Evolutionary conservation across 1,140 invertebrate species (phyloP), one percentile per base, ranked within the genome.

Genomic region (Heliothis subflexa): DNA sequence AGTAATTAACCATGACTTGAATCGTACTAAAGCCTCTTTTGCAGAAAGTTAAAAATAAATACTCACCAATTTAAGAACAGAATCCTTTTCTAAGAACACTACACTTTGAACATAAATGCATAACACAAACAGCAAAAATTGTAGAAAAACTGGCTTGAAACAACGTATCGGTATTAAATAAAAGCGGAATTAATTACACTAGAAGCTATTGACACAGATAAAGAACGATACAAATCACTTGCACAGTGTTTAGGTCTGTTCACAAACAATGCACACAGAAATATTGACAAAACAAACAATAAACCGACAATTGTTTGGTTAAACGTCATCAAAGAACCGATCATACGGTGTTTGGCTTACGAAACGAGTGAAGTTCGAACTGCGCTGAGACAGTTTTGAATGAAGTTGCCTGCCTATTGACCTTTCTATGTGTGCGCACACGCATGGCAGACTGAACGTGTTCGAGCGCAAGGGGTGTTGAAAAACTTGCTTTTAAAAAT

Each of bases 221-320:
- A 74, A 78, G 73, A 74, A 81, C 78, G 81, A 68, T 70, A 85
- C 50, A 80, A 66, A 81, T 75, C 78, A 82, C 78, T 75, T 81
- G 57, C 40, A 82, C 72, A 85, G 40, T 73, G 80, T 81, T 66
- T 64, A 83, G 70, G 72, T 72, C 66, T 72, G 21, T 74, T 25
- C 62, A 85, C 71, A 57, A 80, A 83, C 66, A 80, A 66, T 78
- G 49, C 70, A 81, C 82, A 86, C 84, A 86, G 81, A 85, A 79
- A 78, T 91, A 92, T 92, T 90, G 88, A 93, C 90, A 93, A 92
- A 93, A 92, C 91, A 90, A 87, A 88, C 82, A 81, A 79, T 81
- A 81, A 86, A 88, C 86, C 68, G 77, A 84, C 82, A 80, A 87
- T 89, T 90, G 86, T 91, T 90, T 84, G 81, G 80, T 78, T 71